Evolutionary conservation across 92 coral and sea anemone species (phyloP), one percentile per base, ranked within the genome.

Genomic region (Actinernus sp.): DNA sequence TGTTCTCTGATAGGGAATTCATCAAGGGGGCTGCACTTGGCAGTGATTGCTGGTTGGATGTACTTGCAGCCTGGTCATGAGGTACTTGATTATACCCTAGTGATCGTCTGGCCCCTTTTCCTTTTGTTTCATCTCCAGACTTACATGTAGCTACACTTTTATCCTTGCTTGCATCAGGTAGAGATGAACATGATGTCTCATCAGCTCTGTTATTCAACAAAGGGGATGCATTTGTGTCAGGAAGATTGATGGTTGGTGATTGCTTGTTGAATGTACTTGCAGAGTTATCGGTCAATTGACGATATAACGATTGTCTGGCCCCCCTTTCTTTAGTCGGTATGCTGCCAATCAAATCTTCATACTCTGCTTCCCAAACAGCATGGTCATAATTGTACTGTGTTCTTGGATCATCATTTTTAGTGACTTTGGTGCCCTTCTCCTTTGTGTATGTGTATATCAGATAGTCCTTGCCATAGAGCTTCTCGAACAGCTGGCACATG

Each of bases 331-430:
- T 34, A 14, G 6, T 14, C 14, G 41, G 41, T 14, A 6, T 6
- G 41, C 8, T 6, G 6, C 8, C 41, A 6, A 14, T 34, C 14
- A 34, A 34, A 6, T 34, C 14, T 6, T 34, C 14, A 34, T 34
- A 34, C 8, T 14, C 14, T 6, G 41, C 6, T 14, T 34, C 41
- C 41, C 41, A 34, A 6, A 6, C 14, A 34, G 41, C 14, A 14
- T 34, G 41, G 41, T 34, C 41, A 34, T 34, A 34, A 6, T 34
- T 34, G 41, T 6, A 34, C 6, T 56, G 22, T 27, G 40, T 34
- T 56, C 69, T 68, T 4, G 84, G 84, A 37, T 67, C 84, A 52
- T 59, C 55, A 20, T 12, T 13, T 8, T 27, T 36, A 13, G 49
- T 37, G 2, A 66, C 59, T 31, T 10, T 46, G 13, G 84, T 55